Percentiles rank a stretch among this genome's conserved stretches.
Conservation (phyloP, 2,113 vertebrate genomes). For the Vulpes lagopus region DNA sequence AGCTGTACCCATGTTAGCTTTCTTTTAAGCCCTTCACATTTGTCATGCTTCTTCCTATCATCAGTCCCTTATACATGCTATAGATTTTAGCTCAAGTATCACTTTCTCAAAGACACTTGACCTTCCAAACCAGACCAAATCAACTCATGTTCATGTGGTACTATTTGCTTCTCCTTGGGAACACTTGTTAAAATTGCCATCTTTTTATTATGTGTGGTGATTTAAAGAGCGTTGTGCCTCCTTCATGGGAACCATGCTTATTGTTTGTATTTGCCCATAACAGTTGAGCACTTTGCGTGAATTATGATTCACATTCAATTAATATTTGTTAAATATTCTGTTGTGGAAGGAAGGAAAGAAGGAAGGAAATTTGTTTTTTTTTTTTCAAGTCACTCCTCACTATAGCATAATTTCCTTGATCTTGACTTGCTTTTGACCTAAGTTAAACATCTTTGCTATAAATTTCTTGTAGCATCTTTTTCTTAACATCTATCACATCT, state of each 20-base stretch:
- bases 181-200: not conserved
- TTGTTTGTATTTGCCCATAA: not conserved
- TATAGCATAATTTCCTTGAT: not conserved
- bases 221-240: not conserved
- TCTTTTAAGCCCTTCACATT: not conserved
- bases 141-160: not conserved
- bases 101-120: not conserved
- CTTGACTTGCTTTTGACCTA: not conserved
- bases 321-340: conserved; percentile 9
- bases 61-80: not conserved
- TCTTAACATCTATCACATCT: not conserved
- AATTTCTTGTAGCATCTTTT: not conserved
- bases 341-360: not conserved
- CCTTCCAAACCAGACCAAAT: not conserved
- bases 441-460: conserved; percentile 42
- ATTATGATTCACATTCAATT: not conserved
- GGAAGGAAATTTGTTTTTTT: not conserved
- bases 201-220: not conserved
- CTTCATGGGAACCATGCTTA: not conserved
- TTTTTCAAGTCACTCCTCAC: conserved; percentile 21
- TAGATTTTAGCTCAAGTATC: not conserved
- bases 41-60: not conserved
- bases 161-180: not conserved
- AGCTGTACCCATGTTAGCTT: not conserved
- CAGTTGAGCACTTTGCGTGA: not conserved